A percentile compares a stretch with the other conserved stretches of the same genome.
Conservation (phyloP, 2,888 invertebrate genomes). For the Acronicta psi region DNA sequence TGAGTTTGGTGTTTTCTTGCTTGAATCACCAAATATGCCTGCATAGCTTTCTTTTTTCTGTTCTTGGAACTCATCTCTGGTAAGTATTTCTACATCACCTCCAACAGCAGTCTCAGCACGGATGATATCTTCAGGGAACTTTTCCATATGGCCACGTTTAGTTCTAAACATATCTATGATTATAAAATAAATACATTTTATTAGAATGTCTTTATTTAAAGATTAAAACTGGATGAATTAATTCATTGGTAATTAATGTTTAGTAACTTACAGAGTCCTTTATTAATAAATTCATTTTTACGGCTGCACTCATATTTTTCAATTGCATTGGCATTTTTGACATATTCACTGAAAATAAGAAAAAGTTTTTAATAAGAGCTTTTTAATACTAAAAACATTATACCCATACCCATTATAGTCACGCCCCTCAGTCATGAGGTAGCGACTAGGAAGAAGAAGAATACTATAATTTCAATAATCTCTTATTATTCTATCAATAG, state of each 20-base stretch:
- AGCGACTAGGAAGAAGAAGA: no score
- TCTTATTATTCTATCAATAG: no score
- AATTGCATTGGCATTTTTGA: conserved; percentile 92
- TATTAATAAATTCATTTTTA: conserved; percentile 94
- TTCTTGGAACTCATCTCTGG: conserved; percentile 87
- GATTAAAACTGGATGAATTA: no score
- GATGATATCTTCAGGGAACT: conserved; percentile 93
- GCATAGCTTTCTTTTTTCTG: conserved; percentile 83
- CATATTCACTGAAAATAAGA: conserved; percentile 93
- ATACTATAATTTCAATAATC: no score
- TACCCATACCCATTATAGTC: no score
- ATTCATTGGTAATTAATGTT: not conserved
- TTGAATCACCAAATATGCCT: conserved; percentile 80
- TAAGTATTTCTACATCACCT: conserved; percentile 92
- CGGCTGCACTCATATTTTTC: conserved; percentile 93
- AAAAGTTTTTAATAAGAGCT: conserved; percentile 44
- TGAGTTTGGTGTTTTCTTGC: conserved; percentile 71
- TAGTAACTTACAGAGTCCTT: conserved; percentile 92
- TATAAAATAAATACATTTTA: conserved; percentile 8
- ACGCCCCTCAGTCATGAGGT: no score
- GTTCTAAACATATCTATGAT: conserved; percentile 89
- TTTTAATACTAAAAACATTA: no score
- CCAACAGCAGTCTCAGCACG: conserved; percentile 92
- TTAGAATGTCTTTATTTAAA: no score
- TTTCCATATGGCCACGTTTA: conserved; percentile 92